Conservation (phyloP, 2,888 invertebrate species). For the Eristalis tenax region DNA sequence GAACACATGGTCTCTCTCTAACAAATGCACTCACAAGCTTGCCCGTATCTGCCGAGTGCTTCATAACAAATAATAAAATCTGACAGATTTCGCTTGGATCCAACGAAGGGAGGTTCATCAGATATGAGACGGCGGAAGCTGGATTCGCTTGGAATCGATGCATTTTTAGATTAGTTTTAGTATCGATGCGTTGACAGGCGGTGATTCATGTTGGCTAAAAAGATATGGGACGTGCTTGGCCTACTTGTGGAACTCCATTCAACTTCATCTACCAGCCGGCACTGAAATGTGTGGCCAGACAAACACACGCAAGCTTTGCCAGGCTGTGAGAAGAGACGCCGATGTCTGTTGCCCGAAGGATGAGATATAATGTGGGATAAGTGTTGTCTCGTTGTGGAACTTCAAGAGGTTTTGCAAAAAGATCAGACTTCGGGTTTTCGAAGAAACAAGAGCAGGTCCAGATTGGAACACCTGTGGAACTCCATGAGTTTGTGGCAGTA, state of each 20-base stretch:
- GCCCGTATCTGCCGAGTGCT: slow-evolving; percentile 20
- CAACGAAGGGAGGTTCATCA: slow-evolving; percentile 16
- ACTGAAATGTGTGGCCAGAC: no score
- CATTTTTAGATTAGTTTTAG: slow-evolving; percentile 51
- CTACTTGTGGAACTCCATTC: no score
- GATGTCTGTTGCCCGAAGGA: background rate
- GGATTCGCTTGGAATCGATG: slow-evolving; percentile 51
- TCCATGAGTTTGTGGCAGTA: background rate
- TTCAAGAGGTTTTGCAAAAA: no score
- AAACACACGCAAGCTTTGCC: no score
- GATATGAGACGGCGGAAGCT: slow-evolving; percentile 39
- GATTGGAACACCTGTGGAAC: background rate
- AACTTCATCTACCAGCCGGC: no score
- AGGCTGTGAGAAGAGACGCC: slow-evolving; percentile 19
- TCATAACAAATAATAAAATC: slow-evolving; percentile 65
- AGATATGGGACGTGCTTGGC: background rate
- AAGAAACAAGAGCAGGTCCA: background rate
- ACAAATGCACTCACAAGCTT: background rate
- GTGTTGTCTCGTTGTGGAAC: background rate
- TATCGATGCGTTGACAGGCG: slow-evolving; percentile 61
- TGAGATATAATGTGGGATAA: background rate
- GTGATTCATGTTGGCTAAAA: background rate
- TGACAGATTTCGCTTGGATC: slow-evolving; percentile 60
- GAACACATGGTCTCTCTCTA: background rate
- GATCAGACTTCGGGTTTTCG: no score